These are phyloP conservation scores for Thalassoma bifasciatum DNA, from an alignment of 2,113 vertebrate genomes.

Conservation along the genomic window DNA sequence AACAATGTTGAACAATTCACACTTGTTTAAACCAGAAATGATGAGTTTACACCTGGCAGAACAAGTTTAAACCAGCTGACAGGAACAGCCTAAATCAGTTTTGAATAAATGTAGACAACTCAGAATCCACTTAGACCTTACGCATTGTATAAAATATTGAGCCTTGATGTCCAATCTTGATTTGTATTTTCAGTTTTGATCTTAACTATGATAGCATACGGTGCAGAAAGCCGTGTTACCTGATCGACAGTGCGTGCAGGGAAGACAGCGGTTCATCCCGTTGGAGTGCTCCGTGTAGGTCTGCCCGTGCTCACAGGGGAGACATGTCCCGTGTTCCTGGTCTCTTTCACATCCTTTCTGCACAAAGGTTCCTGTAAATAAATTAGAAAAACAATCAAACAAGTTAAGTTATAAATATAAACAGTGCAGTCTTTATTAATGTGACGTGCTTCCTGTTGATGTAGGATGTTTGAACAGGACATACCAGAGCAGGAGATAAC, in stretches of 20 bases:
- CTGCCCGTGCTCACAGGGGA: constrained; percentile 73
- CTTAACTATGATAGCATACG: too few relatives aligned
- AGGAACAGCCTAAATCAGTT: too few relatives aligned
- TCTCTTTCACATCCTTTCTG: constrained; percentile 71
- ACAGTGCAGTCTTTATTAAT: not conserved
- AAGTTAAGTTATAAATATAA: not conserved
- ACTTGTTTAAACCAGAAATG: too few relatives aligned
- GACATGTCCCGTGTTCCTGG: constrained; percentile 70
- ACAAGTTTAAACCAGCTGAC: too few relatives aligned
- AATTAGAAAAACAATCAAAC: constrained; percentile 1
- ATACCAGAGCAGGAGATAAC: constrained; percentile 2
- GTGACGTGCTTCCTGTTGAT: constrained; percentile 19
- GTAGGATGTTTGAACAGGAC: constrained; percentile 34
- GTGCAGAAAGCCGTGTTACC: constrained; percentile 59
- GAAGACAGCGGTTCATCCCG: constrained; percentile 83
- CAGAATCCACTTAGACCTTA: too few relatives aligned
- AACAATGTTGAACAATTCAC: too few relatives aligned
- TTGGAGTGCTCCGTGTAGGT: constrained; percentile 84
- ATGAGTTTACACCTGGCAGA: too few relatives aligned
- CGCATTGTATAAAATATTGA: too few relatives aligned
- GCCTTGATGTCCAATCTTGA: too few relatives aligned
- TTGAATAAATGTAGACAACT: too few relatives aligned
- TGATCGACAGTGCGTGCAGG: constrained; percentile 81
- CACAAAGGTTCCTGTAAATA: constrained; percentile 78
- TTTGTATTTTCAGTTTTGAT: too few relatives aligned